These are phyloP conservation scores for Oryzias sinensis DNA, from an alignment of 2,797 vertebrate genomes.

Conservation along the genomic window DNA sequence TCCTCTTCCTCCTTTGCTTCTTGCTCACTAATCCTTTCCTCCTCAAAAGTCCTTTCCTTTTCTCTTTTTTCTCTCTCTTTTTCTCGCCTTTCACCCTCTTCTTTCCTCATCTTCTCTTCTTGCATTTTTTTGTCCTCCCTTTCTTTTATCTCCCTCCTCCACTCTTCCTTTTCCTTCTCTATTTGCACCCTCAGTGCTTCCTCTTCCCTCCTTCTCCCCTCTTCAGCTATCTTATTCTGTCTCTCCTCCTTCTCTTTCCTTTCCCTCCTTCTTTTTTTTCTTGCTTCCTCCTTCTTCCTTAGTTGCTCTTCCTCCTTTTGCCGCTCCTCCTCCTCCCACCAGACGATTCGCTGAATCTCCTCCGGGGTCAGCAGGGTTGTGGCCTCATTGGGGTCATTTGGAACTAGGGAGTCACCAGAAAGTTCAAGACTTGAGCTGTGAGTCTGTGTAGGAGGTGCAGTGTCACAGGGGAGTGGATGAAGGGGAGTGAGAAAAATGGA, in stretches of 20 bases:
- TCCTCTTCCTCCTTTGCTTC: slow-evolving; percentile 60
- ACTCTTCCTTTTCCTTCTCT: slow-evolving; percentile 55
- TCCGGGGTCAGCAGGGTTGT: slow-evolving; percentile 45
- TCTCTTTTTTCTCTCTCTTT: slow-evolving; percentile 46
- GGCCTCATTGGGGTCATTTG: slow-evolving; percentile 57
- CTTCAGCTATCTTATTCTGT: slow-evolving; percentile 46
- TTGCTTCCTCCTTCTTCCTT: slow-evolving; percentile 59
- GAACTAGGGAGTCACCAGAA: slow-evolving; percentile 87
- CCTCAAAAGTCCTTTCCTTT: slow-evolving; percentile 10
- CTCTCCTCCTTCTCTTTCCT: slow-evolving; percentile 61
- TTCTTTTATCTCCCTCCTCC: slow-evolving; percentile 43
- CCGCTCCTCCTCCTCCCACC: slow-evolving; percentile 65
- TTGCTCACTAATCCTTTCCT: slow-evolving; percentile 32
- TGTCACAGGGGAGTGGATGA: slow-evolving; percentile 28
- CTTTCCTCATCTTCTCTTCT: slow-evolving; percentile 43
- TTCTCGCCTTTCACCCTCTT: slow-evolving; percentile 73
- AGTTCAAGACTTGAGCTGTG: slow-evolving; percentile 76
- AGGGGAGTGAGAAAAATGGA: slow-evolving; percentile 15
- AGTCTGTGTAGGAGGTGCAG: slow-evolving; percentile 45
- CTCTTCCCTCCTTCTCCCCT: slow-evolving; percentile 57
- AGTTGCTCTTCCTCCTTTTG: slow-evolving; percentile 57
- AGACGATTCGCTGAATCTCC: slow-evolving; percentile 65
- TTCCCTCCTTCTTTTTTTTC: slow-evolving; percentile 58
- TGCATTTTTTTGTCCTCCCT: slow-evolving; percentile 28
- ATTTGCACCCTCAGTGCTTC: slow-evolving; percentile 39